Percentiles rank a stretch among this genome's conserved stretches.
phyloP scores from a whole-genome alignment of 2,113 vertebrate genomes.

The Chlorocebus sabaeus region DNA sequence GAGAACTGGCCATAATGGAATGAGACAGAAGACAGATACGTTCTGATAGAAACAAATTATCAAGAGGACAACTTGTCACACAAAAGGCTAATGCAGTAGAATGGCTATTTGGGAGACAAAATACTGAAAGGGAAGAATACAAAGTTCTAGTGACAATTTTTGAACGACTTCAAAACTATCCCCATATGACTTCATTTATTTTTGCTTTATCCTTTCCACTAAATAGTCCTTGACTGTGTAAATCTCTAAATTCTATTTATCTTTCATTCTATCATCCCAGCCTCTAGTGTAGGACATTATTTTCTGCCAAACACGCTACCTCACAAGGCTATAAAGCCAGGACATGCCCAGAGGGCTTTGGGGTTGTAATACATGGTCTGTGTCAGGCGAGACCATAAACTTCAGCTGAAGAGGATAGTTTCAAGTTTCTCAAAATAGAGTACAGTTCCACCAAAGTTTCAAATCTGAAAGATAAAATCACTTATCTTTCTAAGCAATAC shows the following conservation, averaged over 20 bases:
- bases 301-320: not conserved
- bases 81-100: not conserved
- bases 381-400: not conserved
- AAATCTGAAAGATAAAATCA: not conserved
- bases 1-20: not conserved
- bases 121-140: not conserved
- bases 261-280: not conserved
- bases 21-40: not conserved
- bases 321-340: not conserved
- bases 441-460: not conserved
- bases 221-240: not conserved
- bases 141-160: not conserved
- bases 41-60: not conserved
- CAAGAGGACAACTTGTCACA: not conserved
- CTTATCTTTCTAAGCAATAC: not conserved
- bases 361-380: not conserved
- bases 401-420: not conserved
- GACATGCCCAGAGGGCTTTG: not conserved
- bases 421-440: not conserved
- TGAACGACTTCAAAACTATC: not conserved
- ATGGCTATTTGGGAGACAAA: not conserved
- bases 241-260: not conserved
- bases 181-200: not conserved
- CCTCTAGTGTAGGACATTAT: fast-evolving
- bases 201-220: not conserved